phyloP scores from a whole-genome alignment of 2,797 vertebrate species.

The Oryzias sinensis region DNA sequence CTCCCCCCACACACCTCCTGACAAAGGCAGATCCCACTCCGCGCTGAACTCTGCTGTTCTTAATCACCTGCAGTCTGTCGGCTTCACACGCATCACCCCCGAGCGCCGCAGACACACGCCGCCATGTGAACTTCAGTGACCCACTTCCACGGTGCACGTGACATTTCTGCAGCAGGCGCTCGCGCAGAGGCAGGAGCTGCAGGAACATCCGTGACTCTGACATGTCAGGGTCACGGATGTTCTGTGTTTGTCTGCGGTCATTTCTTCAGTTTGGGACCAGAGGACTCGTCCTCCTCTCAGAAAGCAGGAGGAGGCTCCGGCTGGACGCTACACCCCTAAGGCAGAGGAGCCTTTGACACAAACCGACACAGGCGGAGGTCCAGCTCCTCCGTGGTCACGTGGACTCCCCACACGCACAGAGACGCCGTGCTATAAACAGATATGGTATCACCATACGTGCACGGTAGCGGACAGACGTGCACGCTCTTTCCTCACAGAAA shows the following conservation, averaged over 20 bases:
- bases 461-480: conserved; percentile 42
- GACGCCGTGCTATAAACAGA: conserved; percentile 59
- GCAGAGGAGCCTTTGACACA: conserved; percentile 13
- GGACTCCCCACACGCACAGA: conserved; percentile 31
- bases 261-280: not conserved
- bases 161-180: conserved; percentile 52
- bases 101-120: conserved; percentile 41
- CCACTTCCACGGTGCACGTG: conserved; percentile 60
- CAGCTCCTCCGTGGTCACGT: conserved; percentile 49
- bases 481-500: no score
- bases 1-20: conserved; percentile 40
- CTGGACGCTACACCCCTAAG: conserved; percentile 7
- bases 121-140: conserved; percentile 59
- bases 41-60: conserved; percentile 70
- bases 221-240: no score
- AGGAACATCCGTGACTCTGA: conserved; percentile 12
- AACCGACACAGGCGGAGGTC: conserved; percentile 46
- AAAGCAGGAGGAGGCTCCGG: not conserved
- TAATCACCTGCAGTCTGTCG: conserved; percentile 71
- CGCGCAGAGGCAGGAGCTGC: conserved; percentile 45
- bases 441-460: conserved; percentile 44
- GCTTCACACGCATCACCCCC: conserved; percentile 6
- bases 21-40: conserved; percentile 72
- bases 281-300: not conserved
- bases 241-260: no score